Conservation (phyloP, 2,113 vertebrate genomes). For the Lampris megalopsis region DNA sequence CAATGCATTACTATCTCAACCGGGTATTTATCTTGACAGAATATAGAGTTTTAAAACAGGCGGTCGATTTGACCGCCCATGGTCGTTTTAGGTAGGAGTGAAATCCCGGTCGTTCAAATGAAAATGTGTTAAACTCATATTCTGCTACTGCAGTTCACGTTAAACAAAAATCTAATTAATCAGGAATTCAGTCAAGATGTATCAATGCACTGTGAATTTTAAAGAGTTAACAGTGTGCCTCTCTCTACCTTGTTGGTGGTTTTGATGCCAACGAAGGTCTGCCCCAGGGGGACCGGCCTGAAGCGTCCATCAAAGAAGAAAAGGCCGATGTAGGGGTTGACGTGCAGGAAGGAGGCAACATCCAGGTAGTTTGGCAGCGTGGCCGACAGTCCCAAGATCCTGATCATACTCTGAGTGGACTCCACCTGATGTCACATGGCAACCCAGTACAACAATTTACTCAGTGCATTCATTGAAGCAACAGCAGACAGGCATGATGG, state of each 20-base stretch:
- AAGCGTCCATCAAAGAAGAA: constrained; percentile 98
- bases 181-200: too few relatives aligned
- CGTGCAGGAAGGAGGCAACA: constrained; percentile 93
- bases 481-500: background rate
- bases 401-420: constrained; percentile 98
- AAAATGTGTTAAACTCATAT: too few relatives aligned
- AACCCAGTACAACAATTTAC: background rate
- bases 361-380: constrained; percentile 98
- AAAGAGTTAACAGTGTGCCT: too few relatives aligned
- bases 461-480: background rate
- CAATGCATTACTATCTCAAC: too few relatives aligned
- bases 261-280: constrained; percentile 96
- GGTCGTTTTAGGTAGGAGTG: too few relatives aligned
- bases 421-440: constrained; percentile 86
- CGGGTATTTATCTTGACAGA: too few relatives aligned
- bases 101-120: too few relatives aligned
- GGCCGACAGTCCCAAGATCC: constrained; percentile 96
- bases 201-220: too few relatives aligned
- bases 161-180: too few relatives aligned
- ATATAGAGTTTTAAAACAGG: too few relatives aligned
- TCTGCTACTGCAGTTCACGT: too few relatives aligned
- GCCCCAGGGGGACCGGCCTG: constrained; percentile 95
- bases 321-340: constrained; percentile 96
- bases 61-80: too few relatives aligned
- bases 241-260: constrained; percentile 90